Evolutionary conservation across 2,888 invertebrate genomes (phyloP), one percentile per base, ranked within the genome.

Genomic region (Adineta ricciae): DNA sequence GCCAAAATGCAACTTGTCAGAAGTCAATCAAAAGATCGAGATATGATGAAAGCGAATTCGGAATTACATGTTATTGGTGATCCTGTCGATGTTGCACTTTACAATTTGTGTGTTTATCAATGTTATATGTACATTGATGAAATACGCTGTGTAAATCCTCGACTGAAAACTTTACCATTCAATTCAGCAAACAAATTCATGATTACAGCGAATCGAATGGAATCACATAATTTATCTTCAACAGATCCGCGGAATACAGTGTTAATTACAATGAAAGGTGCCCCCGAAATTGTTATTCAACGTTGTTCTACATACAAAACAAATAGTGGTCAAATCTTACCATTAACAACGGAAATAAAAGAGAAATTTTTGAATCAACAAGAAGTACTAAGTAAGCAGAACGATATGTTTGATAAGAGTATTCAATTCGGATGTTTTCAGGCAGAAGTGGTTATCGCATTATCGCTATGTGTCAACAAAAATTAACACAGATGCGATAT

Each of bases 251-350:
- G n/a, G 8, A 82, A 41, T 14, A 82, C 16, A 24, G 24, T 41
- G 27, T 27, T 83, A 4, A 8, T 83, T 4, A 27, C 49, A 50
- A 83, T 86, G 56, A 86, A 86, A 82, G 86, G 86, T 50, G 86
- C 86, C 1, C 86, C 86, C 21, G 86, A 86, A 49, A 64, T 84
- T 46, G 32, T 84, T 19, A 36, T 84, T 38, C 72, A 84, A 84
- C 50, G 73, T 24, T 82, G 21, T 32, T 82, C 41, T 36, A 36
- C 41, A 24, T 21, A 82, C 24, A 82, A 82, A 36, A n/a, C 4
- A 9, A 21, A 38, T 21, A 46, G n/a, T n/a, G n/a, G n/a, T n/a
- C n/a, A n/a, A n/a, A n/a, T n/a, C n/a, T n/a, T n/a, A n/a, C n/a
- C n/a, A 82, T 21, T 82, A 41, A 41, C 14, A 19, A n/a, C 38